Conservation (phyloP, 2,113 vertebrate species). For the Malurus elegans region DNA sequence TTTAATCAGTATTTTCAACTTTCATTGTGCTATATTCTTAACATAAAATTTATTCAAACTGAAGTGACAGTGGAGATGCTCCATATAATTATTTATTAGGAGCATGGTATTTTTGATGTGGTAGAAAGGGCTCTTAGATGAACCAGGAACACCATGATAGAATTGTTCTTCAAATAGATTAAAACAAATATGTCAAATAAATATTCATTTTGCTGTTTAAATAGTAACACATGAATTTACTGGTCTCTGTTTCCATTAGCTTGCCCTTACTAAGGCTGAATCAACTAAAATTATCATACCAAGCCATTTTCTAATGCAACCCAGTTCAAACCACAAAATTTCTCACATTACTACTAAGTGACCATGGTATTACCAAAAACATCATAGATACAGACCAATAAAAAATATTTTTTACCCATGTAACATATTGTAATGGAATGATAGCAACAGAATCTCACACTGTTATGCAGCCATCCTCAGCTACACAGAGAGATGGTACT, state of each 20-base stretch:
- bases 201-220: not conserved
- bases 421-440: not conserved
- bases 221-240: not conserved
- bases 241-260: not conserved
- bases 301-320: not conserved
- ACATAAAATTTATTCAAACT: not conserved
- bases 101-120: not conserved
- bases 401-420: not conserved
- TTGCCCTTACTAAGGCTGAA: not conserved
- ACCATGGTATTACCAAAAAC: not conserved
- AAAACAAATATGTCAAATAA: not conserved
- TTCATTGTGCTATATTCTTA: not conserved
- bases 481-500: not conserved
- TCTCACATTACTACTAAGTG: not conserved
- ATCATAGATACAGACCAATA: not conserved
- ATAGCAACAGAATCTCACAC: not conserved
- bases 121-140: not conserved
- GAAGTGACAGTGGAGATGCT: not conserved
- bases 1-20: not conserved
- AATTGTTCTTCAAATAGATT: not conserved
- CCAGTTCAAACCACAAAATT: not conserved
- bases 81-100: not conserved
- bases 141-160: not conserved
- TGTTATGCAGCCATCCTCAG: not conserved
- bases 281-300: not conserved